Evolutionary conservation across 2,797 vertebrate species (phyloP), one percentile per base, ranked within the genome.

Genomic region (Spondyliosoma cantharus): DNA sequence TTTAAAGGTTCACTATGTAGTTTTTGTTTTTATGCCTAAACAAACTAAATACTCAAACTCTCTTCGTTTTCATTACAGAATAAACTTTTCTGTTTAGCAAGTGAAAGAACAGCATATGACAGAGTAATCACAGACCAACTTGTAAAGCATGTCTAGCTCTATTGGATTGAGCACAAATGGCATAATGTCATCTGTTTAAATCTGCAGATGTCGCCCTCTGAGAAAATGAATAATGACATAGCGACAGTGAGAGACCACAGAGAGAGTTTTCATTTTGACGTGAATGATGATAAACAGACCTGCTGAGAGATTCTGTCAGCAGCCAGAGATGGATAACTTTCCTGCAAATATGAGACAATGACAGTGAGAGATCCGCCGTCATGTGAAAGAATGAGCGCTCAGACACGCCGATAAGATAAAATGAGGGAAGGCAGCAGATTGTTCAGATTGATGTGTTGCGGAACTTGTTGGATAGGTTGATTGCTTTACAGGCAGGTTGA

Each of bases 281-380:
- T 87, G 69, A 82, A 78, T 77, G 70, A 88, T 79, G 83, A 86
- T 76, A 82, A 85, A 88, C 59, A 82, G 58, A 73, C 32, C 57
- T 27, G 29, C 43, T 80, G 73, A 89, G 67, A 71, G 59, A 77
- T 61, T 62, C 50, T 81, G 80, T 85, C 75, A 82, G 60, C 48
- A 57, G 48, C 64, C 53, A 3, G 81, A 77, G 82, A 90, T 52
- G 60, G 72, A 87, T 82, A 62, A 71, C 75, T 70, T 83, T 71
- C 20, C 46, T 48, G 75, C 75, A 73, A 79, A 82, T 84, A 85
- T 59, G 24, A 57, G 54, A 80, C 71, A 72, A 46, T 59, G 67
- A 67, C 82, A 78, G 4, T 16, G 67, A 87, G 62, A 37, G 59
- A 81, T 53, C 53, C 45, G 27, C 13, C 4, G 12, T 67, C 73